Percentiles rank a stretch among this genome's conserved stretches.
phyloP scores from a whole-genome alignment of 2,797 vertebrate species.

The Esox masquinongy region DNA sequence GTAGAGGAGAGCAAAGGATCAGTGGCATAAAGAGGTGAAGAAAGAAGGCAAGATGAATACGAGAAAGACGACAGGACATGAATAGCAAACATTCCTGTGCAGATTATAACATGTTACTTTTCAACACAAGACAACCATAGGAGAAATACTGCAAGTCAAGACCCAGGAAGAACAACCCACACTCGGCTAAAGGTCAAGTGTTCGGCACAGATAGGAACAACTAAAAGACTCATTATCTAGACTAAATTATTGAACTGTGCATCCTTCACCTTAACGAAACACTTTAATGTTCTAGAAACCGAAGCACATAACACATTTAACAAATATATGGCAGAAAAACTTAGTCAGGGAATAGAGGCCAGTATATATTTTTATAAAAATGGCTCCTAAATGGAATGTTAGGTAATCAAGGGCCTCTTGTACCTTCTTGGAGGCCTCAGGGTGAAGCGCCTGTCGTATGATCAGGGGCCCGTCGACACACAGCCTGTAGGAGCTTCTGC shows the following conservation, averaged over 20 bases:
- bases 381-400: neutral
- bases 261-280: neutral
- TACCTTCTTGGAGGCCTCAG: conserved; percentile 96
- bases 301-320: neutral
- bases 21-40: neutral
- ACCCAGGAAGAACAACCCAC: conserved; percentile 1
- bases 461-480: conserved; percentile 89
- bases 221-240: neutral
- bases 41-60: neutral
- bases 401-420: neutral
- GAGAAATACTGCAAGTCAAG: neutral
- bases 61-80: neutral
- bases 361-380: neutral
- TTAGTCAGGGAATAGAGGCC: neutral
- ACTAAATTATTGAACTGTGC: neutral
- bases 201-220: neutral
- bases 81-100: conserved; percentile 24
- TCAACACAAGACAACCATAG: conserved; percentile 4
- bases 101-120: conserved; percentile 26
- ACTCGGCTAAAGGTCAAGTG: neutral
- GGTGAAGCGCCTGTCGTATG: conserved; percentile 91
- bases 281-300: neutral
- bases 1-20: neutral
- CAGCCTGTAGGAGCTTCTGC: conserved; percentile 85
- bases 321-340: neutral